phyloP scores from a whole-genome alignment of 2,888 invertebrate genomes.

The Pachymerium ferrugineum region DNA sequence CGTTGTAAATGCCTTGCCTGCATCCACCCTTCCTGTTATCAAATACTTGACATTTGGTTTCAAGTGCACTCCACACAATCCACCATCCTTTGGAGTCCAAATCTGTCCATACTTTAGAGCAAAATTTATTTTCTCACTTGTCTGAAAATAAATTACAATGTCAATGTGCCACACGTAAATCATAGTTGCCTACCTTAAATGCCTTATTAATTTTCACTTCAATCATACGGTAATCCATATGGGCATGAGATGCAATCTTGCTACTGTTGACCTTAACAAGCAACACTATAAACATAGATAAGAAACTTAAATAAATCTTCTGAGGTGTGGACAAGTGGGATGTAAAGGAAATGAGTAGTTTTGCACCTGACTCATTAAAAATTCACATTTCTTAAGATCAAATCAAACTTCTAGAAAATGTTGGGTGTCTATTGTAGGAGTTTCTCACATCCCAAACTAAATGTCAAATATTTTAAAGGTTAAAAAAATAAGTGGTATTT shows the following conservation, averaged over 20 bases:
- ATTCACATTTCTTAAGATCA: background rate
- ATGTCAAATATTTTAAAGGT: no score
- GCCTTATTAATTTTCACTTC: slow-evolving; percentile 9
- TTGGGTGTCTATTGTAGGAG: no score
- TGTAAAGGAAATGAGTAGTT: background rate
- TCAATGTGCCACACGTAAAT: background rate
- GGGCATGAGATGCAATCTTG: background rate
- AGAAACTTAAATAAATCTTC: background rate
- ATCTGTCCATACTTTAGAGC: slow-evolving; percentile 64
- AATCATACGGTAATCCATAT: background rate
- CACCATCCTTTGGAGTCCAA: slow-evolving; percentile 56
- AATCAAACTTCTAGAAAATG: no score
- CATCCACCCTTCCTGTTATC: slow-evolving; percentile 50
- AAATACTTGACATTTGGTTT: slow-evolving; percentile 58
- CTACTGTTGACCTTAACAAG: slow-evolving; percentile 9
- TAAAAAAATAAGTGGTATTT: no score
- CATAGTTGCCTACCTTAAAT: background rate
- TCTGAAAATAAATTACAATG: slow-evolving; percentile 48
- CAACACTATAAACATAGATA: background rate
- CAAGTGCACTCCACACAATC: slow-evolving; percentile 63
- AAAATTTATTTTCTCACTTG: slow-evolving; percentile 60
- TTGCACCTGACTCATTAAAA: background rate
- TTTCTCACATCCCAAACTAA: no score
- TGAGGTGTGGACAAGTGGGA: background rate
- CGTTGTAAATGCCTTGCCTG: slow-evolving; percentile 54